Evolutionary conservation across 2,888 invertebrate genomes (phyloP), one percentile per base, ranked within the genome.

Genomic region (Adelphocoris suturalis): DNA sequence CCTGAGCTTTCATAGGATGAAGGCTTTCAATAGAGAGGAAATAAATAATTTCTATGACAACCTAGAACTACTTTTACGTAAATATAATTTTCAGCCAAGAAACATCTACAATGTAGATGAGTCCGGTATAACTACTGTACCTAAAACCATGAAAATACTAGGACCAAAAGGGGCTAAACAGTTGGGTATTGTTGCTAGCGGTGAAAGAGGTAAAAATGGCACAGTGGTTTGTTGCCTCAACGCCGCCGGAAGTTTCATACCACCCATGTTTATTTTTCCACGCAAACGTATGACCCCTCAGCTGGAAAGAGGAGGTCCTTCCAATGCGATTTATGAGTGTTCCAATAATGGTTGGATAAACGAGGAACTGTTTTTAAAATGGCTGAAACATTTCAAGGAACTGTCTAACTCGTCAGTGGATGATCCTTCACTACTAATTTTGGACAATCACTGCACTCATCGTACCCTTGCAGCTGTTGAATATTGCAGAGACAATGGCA

Each of bases 381-480:
- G 9, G 57, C 4, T 57, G 19, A 16, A 57, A 57, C 57, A 57
- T 57, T 57, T 57, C 57, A 57, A 57, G 57, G n/a, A 57, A 57
- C 9, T 57, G 2, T 2, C 57, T 9, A 57, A 57, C 57, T 57
- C 57, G 2, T 57, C 9, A 7, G 37, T 7, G 2, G 37, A 37
- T 37, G 7, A 75, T 11, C 75, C 75, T 75, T 1, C 19, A 4
- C 1, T 75, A 5, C 19, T 75, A 5, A 3, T 75, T 3, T n/a
- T 75, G 19, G 75, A 75, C 75, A 75, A 75, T 19, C 75, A 75
- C 28, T 14, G n/a, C 19, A n/a, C 75, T 19, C 75, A n/a, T 19
- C n/a, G 1, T 75, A 75, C 75, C 28, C 75, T 75, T 28, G 75
- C 16, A n/a, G 75, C 75, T 75, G 11, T 75, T 75, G n/a, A 75